Base-by-base conservation (phyloP, 2,888 invertebrate genomes). In the Synergus gifuensis region DNA sequence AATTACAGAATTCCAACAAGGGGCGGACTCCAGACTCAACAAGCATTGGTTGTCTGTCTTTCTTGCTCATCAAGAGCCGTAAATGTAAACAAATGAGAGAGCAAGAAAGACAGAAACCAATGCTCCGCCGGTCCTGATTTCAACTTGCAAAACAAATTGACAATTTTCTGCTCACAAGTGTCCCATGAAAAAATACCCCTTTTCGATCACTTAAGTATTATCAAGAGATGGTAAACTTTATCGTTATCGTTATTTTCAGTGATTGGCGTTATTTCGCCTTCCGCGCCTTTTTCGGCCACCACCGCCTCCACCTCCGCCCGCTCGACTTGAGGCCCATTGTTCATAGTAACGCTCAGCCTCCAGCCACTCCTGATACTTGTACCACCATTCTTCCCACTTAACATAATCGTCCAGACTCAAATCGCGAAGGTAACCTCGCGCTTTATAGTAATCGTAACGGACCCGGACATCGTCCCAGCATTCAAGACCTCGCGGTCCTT, bases 381-480 rank as follows among this genome's bases (percentile, higher is more conserved):
- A 97, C 97, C 97, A 98, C 98, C 98, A 98, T 91, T 97, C 97
- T 92, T 98, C 98, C 97, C 98, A 98, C 92, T 97, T 97, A 82
- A 97, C 95, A 91, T 97, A 98, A 92, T 98, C 97, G 87, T 97
- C 95, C 46, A 96, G 93, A 0, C 95, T 94, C 40, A 96, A 93
- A 93, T 97, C 97, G 83, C 97, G 93, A 76, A 98, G 93, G 88
- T 97, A 97, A 0, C 97, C 97, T 77, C 97, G 94, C 90, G 97
- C 96, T 93, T 97, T 97, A 92, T 98, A 98, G 92, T 97, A 97
- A 88, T 97, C 96, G 90, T 97, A 97, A 79, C 98, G 94, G 5
- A 97, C 97, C 64, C 97, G 94, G 4, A 97, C 97, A 89, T 98
- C 97, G 89, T 97, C 97, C 98, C 98, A 98, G 79, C 96, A 96